phyloP scores from a whole-genome alignment of 92 coral and sea anemone genomes.

The Bergia puertoricense region DNA sequence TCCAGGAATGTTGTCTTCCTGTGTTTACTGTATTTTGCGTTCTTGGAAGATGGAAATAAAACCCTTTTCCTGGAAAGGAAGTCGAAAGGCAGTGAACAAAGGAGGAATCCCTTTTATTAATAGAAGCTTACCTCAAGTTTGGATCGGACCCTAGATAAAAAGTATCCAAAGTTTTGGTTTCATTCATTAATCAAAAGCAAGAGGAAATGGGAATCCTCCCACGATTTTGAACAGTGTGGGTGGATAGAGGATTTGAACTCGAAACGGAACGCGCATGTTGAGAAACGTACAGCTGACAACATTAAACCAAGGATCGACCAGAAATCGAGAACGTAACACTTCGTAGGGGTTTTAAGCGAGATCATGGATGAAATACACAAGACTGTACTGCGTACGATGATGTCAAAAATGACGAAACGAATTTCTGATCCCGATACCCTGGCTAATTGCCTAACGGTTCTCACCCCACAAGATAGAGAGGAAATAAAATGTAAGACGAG shows the following conservation, averaged over 20 bases:
- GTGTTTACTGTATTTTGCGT: not conserved
- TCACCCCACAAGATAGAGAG: constrained; percentile 12
- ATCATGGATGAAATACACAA: constrained; percentile 17
- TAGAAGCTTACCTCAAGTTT: constrained; percentile 33
- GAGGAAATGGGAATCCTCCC: not conserved
- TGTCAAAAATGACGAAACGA: not conserved
- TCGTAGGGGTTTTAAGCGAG: not conserved
- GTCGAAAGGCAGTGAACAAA: not conserved
- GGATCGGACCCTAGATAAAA: constrained; percentile 5
- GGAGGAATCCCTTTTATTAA: constrained; percentile 10
- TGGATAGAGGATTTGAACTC: not conserved
- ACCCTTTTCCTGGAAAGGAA: constrained; percentile 30
- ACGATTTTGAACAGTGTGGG: constrained; percentile 20
- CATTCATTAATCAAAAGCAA: constrained; percentile 10
- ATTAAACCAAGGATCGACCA: not conserved
- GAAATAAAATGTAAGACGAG: not conserved
- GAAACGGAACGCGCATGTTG: not conserved
- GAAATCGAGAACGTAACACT: not conserved
- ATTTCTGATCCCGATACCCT: constrained; percentile 6
- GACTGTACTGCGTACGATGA: not conserved
- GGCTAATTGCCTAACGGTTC: not conserved
- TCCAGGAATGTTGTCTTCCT: constrained; percentile 24
- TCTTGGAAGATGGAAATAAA: not conserved
- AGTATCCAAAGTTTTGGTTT: not conserved
- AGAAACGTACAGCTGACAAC: not conserved